Conservation (phyloP, 2,113 vertebrate species). For the Anarrhichthys ocellatus region DNA sequence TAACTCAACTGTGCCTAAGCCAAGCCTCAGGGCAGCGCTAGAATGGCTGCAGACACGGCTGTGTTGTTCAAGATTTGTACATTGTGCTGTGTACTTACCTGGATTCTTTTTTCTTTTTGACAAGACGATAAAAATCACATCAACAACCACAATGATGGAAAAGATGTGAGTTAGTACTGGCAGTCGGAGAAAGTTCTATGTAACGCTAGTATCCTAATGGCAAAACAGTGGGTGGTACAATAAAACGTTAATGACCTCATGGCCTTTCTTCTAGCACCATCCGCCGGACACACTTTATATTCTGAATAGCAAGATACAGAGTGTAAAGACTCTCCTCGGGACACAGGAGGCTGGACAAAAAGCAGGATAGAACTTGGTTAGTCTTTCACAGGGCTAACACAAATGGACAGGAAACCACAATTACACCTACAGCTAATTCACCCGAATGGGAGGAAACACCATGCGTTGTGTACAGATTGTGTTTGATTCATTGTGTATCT, state of each 20-base stretch:
- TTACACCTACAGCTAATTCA: not conserved
- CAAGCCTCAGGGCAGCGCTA: not conserved
- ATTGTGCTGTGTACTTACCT: not conserved
- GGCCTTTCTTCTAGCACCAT: not conserved
- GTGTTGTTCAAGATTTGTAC: not conserved
- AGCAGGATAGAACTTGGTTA: not conserved
- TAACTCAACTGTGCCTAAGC: not conserved
- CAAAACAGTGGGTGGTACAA: not conserved
- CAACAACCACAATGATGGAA: not conserved
- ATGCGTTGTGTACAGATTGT: not conserved
- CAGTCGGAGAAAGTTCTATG: too few species aligned
- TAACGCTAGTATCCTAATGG: too few species aligned
- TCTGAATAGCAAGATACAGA: not conserved
- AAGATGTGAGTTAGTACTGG: too few species aligned
- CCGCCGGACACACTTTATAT: not conserved
- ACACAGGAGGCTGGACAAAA: not conserved
- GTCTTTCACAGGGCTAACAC: not conserved
- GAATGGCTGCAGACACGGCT: not conserved
- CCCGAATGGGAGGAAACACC: not conserved
- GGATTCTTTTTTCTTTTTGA: not conserved
- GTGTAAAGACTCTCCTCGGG: not conserved
- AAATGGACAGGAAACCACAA: not conserved
- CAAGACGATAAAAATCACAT: not conserved
- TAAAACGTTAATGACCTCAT: not conserved
- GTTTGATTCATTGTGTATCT: not conserved